These are phyloP conservation scores for Strigamia crassipes DNA, from an alignment of 2,888 invertebrate species.

Conservation along the genomic window DNA sequence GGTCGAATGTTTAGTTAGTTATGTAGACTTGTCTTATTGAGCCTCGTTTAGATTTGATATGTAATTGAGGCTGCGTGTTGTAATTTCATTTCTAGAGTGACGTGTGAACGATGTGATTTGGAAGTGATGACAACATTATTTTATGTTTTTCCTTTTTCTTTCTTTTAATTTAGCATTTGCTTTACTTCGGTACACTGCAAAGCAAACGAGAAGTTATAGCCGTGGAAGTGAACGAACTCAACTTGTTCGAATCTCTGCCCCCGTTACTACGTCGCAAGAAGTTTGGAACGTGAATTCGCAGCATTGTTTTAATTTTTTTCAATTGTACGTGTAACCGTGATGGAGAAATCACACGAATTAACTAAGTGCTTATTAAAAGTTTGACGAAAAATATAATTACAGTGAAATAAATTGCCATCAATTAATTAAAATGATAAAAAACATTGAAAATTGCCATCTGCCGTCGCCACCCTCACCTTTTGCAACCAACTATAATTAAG, in stretches of 20 bases:
- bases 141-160: not conserved
- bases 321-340: not conserved
- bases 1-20: too few relatives aligned
- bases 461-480: not conserved
- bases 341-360: not conserved
- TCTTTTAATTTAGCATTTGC: conserved; percentile 69
- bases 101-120: not conserved
- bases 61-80: not conserved
- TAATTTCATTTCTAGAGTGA: not conserved
- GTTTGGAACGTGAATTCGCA: conserved; percentile 63
- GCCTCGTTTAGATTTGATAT: not conserved
- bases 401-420: not conserved
- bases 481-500: not conserved
- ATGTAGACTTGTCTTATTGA: too few relatives aligned
- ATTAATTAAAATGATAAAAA: not conserved
- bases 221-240: conserved; percentile 74
- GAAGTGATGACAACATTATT: not conserved
- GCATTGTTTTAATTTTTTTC: not conserved
- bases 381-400: not conserved
- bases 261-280: conserved; percentile 70
- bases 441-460: not conserved
- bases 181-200: conserved; percentile 71
- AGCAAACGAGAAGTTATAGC: conserved; percentile 71
- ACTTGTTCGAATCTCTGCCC: conserved; percentile 73
- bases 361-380: not conserved